phyloP scores from a whole-genome alignment of 1,140 invertebrate genomes.

The Phymorhynchus buccinoides region DNA sequence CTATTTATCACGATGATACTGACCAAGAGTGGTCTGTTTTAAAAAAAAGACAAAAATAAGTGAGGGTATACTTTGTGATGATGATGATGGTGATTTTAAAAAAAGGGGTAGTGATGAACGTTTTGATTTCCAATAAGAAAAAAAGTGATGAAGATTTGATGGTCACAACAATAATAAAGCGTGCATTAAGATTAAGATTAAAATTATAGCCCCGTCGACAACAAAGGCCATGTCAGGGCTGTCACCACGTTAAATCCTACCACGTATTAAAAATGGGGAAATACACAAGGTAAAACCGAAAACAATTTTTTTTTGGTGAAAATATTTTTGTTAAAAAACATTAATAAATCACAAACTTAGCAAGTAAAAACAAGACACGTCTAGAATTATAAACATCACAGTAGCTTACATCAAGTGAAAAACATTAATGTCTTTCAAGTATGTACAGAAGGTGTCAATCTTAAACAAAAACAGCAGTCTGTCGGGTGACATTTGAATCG shows the following conservation, averaged over 20 bases:
- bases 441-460: no score
- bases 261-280: neutral
- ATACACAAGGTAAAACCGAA: conserved; percentile 7
- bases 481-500: no score
- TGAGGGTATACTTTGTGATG: neutral
- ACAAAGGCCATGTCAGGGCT: neutral
- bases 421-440: no score
- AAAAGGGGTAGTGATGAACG: neutral
- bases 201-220: neutral
- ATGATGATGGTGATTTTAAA: neutral
- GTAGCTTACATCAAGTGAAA: neutral
- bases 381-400: neutral
- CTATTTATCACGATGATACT: neutral
- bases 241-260: neutral
- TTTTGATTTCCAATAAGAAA: neutral
- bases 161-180: neutral
- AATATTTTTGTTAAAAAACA: neutral
- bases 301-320: neutral
- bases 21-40: neutral
- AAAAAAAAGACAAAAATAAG: neutral
- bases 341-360: neutral
- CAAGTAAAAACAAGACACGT: neutral
- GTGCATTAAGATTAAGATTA: neutral
- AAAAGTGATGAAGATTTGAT: neutral
- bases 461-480: no score